A percentile compares a stretch with the other conserved stretches of the same genome.
Evolutionary conservation across 2,888 invertebrate genomes (phyloP).

Genomic region (Onthophagus sagittarius): DNA sequence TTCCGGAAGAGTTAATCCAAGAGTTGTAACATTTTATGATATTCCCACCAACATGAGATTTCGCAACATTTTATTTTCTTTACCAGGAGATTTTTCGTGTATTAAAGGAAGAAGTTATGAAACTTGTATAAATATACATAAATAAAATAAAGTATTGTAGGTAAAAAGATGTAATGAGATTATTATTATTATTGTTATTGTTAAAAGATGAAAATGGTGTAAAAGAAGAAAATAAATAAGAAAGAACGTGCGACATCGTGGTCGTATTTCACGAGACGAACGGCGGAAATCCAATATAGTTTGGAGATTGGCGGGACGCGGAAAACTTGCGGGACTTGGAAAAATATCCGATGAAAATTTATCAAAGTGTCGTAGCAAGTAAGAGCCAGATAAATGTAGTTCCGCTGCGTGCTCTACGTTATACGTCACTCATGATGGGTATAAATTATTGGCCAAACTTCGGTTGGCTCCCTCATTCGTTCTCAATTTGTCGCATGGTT

Average conservation of each 20-base stretch:
- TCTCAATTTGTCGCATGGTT: constrained; percentile 10
- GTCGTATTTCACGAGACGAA: constrained; percentile 5
- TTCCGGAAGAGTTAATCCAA: too few species aligned
- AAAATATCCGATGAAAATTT: constrained; percentile 13
- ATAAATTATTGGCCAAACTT: constrained; percentile 11
- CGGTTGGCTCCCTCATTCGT: constrained; percentile 2
- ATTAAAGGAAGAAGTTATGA: too few species aligned
- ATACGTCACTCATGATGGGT: constrained; percentile 12
- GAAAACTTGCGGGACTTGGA: constrained; percentile 7
- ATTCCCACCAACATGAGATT: too few species aligned
- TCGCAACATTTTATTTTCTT: too few species aligned
- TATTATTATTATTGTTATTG: too few species aligned
- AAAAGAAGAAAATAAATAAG: neutral
- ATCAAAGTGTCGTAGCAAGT: constrained; percentile 9
- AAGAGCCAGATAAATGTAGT: constrained; percentile 13
- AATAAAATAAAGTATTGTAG: too few species aligned
- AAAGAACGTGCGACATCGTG: neutral
- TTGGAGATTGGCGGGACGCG: constrained; percentile 1
- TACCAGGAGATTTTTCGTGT: too few species aligned
- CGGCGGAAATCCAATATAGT: constrained; percentile 10
- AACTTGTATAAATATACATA: too few species aligned
- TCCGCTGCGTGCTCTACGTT: constrained; percentile 5
- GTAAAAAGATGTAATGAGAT: too few species aligned
- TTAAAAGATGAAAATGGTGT: neutral
- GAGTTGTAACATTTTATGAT: too few species aligned